Conservation (phyloP, 2,888 invertebrate genomes). For the Gastrophysa polygoni region DNA sequence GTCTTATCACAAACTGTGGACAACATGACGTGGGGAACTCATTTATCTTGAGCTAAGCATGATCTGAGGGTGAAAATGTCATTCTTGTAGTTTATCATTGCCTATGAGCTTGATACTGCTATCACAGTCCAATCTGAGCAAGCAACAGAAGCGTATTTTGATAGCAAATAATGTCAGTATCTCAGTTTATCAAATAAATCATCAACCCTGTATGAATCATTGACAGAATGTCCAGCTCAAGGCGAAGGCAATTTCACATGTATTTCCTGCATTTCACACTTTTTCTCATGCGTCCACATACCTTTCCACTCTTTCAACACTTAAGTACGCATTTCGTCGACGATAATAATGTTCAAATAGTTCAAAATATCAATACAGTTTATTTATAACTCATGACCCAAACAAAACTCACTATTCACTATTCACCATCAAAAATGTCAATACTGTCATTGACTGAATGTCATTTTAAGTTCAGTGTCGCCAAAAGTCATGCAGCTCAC, state of each 20-base stretch:
- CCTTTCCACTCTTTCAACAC: conserved; percentile 33
- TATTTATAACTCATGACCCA: conserved; percentile 37
- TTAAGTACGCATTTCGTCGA: conserved; percentile 40
- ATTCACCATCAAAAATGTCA: too few relatives aligned
- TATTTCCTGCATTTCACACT: conserved; percentile 23
- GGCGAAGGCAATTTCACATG: conserved; percentile 34
- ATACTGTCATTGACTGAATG: too few relatives aligned
- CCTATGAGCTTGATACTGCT: conserved; percentile 38
- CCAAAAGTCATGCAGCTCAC: too few relatives aligned
- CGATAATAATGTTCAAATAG: conserved; percentile 14
- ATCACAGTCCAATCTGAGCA: conserved; percentile 11
- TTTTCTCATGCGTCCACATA: conserved; percentile 38
- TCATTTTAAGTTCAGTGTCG: too few relatives aligned
- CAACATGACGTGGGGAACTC: conserved; percentile 29
- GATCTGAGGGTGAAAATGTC: conserved; percentile 32
- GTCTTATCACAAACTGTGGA: conserved; percentile 36
- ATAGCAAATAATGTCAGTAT: conserved; percentile 41
- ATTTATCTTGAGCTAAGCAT: neutral
- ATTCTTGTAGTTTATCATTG: too few relatives aligned
- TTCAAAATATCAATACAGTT: conserved; percentile 28
- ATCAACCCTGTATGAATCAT: conserved; percentile 55
- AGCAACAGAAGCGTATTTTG: conserved; percentile 28
- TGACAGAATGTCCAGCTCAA: conserved; percentile 47
- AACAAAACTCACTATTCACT: conserved; percentile 11
- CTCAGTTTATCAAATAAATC: conserved; percentile 50